A percentile compares a stretch with the other conserved stretches of the same genome.
Evolutionary conservation across 2,113 vertebrate species (phyloP).

Genomic region (Gallinago paraguaiae): DNA sequence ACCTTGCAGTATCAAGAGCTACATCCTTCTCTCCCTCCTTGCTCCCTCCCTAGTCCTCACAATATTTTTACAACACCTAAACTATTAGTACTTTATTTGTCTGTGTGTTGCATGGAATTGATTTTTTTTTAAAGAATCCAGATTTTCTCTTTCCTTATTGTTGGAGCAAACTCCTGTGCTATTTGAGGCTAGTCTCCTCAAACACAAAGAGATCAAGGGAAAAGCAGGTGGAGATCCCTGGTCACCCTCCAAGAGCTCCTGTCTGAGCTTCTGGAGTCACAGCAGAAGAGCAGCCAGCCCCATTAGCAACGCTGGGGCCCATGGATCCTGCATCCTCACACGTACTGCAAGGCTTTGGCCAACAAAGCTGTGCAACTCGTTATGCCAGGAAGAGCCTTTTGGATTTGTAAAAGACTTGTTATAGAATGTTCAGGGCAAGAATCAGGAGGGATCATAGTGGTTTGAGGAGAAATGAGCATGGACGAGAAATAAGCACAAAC

Average conservation of each 20-base stretch:
- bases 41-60: not conserved
- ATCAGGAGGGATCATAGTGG: not conserved
- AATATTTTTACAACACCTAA: not conserved
- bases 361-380: not conserved
- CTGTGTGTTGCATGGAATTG: not conserved
- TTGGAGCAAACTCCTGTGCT: not conserved
- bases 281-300: not conserved
- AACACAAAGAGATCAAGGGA: not conserved
- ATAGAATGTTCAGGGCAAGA: not conserved
- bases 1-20: not conserved
- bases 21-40: not conserved
- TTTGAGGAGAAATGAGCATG: not conserved
- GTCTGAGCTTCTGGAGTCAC: fast-evolving
- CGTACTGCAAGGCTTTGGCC: not conserved
- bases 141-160: not conserved
- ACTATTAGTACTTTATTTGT: not conserved
- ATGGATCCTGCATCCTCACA: not conserved
- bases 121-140: not conserved
- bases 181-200: not conserved
- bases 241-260: not conserved
- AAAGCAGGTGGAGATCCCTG: not conserved
- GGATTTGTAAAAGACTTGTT: not conserved
- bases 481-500: not conserved
- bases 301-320: not conserved
- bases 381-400: not conserved